Conservation (phyloP, 1,140 invertebrate species). For the Lutraria rhynchaena region DNA sequence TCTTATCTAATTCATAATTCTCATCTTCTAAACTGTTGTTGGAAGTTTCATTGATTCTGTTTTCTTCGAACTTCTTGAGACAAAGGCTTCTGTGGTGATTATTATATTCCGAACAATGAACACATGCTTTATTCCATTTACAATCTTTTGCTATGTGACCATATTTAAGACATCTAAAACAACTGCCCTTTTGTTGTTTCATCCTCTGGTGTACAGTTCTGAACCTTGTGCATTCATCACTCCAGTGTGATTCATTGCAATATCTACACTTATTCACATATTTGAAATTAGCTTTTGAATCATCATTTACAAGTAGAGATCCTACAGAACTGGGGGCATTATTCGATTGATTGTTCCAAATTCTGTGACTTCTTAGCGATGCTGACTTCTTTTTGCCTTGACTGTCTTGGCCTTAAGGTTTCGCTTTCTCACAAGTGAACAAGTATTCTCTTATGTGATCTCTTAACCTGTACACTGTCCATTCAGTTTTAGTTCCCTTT, state of each 20-base stretch:
- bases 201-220: slow-evolving; percentile 7
- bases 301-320: slow-evolving; percentile 5
- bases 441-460: slow-evolving; percentile 4
- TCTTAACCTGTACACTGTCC: not conserved
- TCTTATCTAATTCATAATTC: not conserved
- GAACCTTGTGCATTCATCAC: slow-evolving; percentile 26
- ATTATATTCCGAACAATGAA: slow-evolving; percentile 19
- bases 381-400: no score
- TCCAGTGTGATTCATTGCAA: slow-evolving; percentile 1
- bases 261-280: slow-evolving; percentile 13
- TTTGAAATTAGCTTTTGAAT: not conserved
- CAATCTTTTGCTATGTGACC: not conserved
- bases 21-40: not conserved
- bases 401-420: no score
- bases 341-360: no score
- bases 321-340: not conserved
- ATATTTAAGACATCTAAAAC: slow-evolving; percentile 31
- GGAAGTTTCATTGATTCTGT: not conserved
- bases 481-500: slow-evolving; percentile 13
- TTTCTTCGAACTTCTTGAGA: slow-evolving; percentile 15
- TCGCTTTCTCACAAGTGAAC: no score
- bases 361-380: no score
- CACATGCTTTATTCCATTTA: slow-evolving; percentile 12
- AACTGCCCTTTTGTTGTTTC: not conserved
- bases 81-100: slow-evolving; percentile 33